A percentile compares a stretch with the other conserved stretches of the same genome.
Evolutionary conservation across 2,888 invertebrate genomes (phyloP).

Genomic region (Kryphioiulus occultus): DNA sequence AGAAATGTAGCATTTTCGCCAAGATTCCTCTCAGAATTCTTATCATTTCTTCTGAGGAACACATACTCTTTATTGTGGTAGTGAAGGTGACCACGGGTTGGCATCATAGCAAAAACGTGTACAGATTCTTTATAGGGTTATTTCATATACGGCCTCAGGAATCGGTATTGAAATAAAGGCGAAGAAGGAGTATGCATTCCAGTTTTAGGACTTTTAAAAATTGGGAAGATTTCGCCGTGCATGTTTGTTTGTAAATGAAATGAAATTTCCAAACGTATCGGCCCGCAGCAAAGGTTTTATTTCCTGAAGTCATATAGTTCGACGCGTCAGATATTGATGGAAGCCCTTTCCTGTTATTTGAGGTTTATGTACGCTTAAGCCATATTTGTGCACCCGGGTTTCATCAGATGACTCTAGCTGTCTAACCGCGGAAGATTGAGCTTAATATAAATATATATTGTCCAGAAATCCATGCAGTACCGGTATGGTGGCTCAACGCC

Average conservation of each 20-base stretch:
- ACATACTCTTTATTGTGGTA: background rate
- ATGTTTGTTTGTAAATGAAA: background rate
- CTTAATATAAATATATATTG: conserved; percentile 20
- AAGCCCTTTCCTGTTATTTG: background rate
- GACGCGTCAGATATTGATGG: background rate
- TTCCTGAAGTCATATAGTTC: conserved; percentile 2
- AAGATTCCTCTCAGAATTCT: background rate
- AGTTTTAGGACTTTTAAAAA: background rate
- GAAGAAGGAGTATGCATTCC: background rate
- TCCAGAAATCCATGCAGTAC: background rate
- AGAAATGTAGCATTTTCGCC: background rate
- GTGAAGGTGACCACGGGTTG: conserved; percentile 25
- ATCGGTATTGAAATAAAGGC: conserved; percentile 20
- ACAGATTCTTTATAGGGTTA: background rate
- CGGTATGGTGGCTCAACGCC: background rate
- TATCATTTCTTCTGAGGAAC: background rate
- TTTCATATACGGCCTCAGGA: background rate
- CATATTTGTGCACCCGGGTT: background rate
- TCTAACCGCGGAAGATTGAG: background rate
- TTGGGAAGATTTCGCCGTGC: background rate
- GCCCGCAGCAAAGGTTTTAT: background rate
- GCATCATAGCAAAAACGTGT: background rate
- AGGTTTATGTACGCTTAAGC: background rate
- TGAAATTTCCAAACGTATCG: background rate
- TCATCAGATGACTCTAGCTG: background rate